Evolutionary conservation across 1,140 invertebrate species (phyloP).

Genomic region (Drosophila mauritiana): DNA sequence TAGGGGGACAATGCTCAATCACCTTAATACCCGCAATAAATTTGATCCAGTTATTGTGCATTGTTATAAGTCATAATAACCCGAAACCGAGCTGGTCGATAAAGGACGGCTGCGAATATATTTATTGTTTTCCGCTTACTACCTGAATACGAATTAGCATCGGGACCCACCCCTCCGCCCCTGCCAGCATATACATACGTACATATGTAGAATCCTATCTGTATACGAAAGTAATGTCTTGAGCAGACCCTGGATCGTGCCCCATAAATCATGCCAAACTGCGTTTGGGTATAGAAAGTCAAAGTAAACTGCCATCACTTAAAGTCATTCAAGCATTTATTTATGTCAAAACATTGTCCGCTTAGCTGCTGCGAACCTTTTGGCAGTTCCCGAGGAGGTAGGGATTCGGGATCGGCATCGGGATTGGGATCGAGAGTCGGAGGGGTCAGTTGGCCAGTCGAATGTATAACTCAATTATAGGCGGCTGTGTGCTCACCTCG

Average conservation of each 20-base stretch:
- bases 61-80: constrained; percentile 21
- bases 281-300: constrained; percentile 69
- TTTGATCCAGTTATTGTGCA: constrained; percentile 4
- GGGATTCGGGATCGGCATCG: too few relatives aligned
- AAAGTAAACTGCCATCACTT: constrained; percentile 76
- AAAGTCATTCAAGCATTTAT: constrained; percentile 81
- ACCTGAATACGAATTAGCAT: constrained; percentile 52
- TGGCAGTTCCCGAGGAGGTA: background rate
- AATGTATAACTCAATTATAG: constrained; percentile 79
- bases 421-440: constrained; percentile 2
- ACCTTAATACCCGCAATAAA: constrained; percentile 9
- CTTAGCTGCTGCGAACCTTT: constrained; percentile 59
- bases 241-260: constrained; percentile 58
- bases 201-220: background rate
- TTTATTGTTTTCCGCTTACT: constrained; percentile 44
- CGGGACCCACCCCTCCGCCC: constrained; percentile 6
- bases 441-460: constrained; percentile 62
- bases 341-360: constrained; percentile 79
- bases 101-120: constrained; percentile 32
- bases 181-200: constrained; percentile 5
- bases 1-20: background rate
- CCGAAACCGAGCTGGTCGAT: background rate
- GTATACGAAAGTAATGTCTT: constrained; percentile 49
- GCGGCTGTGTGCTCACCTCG: constrained; percentile 69
- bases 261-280: constrained; percentile 77